Conservation (phyloP, 2,113 vertebrate genomes). For the Salvator merianae region DNA sequence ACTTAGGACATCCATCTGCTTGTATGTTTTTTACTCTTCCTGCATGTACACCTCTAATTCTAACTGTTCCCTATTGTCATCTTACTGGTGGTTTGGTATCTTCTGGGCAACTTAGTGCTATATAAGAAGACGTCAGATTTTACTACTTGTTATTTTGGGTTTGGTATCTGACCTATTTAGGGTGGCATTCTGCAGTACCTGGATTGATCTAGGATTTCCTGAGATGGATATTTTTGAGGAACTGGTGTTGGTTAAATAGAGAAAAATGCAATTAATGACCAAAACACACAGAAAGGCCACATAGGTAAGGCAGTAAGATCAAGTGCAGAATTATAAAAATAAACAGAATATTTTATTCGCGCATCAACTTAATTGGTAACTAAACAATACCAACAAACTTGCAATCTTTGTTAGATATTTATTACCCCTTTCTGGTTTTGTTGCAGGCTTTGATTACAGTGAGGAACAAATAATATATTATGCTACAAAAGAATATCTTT, state of each 20-base stretch:
- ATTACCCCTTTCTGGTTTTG: neutral
- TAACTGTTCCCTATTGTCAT: too few species aligned
- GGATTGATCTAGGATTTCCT: neutral
- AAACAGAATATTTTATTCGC: accelerated
- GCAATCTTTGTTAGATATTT: neutral
- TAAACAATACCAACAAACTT: neutral
- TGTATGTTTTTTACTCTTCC: too few species aligned
- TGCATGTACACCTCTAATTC: too few species aligned
- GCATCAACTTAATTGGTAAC: conserved; percentile 6
- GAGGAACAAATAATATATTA: neutral
- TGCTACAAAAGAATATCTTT: neutral
- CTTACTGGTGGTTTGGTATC: too few species aligned
- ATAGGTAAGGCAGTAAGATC: neutral
- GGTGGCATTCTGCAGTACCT: neutral
- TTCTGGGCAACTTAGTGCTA: neutral
- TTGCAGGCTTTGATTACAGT: neutral
- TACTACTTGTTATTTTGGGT: neutral
- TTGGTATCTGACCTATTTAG: neutral
- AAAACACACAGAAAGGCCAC: neutral
- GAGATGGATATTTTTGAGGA: neutral
- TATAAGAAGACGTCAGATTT: neutral
- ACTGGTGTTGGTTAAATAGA: neutral
- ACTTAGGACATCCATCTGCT: too few species aligned
- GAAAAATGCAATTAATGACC: neutral
- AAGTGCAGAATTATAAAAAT: neutral